phyloP scores from a whole-genome alignment of 2,888 invertebrate species.

The Sycophila texana region DNA sequence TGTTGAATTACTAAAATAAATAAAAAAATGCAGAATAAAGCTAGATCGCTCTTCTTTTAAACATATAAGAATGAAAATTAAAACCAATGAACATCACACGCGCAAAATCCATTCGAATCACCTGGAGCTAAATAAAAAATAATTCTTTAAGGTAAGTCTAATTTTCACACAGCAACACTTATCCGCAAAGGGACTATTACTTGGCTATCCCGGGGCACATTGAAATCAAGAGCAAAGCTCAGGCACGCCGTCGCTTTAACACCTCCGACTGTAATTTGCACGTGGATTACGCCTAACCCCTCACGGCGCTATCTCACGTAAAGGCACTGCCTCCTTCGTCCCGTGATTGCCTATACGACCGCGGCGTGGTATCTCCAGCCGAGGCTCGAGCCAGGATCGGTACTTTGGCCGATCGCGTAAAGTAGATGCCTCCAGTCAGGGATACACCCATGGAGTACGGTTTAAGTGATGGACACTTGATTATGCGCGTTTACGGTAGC shows the following conservation, averaged over 20 bases:
- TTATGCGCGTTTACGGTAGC: no score
- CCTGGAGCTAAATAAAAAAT: background rate
- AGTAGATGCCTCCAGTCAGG: background rate
- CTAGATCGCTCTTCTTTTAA: no score
- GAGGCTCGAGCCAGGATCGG: background rate
- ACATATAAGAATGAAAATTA: no score
- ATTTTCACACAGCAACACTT: background rate
- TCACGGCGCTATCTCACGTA: slow-evolving; percentile 29
- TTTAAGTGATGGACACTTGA: no score
- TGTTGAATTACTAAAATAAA: no score
- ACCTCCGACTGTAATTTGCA: slow-evolving; percentile 17
- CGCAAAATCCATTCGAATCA: no score
- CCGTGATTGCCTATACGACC: background rate
- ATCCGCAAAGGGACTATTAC: background rate
- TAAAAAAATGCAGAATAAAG: no score
- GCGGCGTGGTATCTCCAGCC: background rate
- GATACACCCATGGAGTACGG: background rate
- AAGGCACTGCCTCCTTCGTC: background rate
- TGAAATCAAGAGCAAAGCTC: slow-evolving; percentile 4
- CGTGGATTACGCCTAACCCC: slow-evolving; percentile 1
- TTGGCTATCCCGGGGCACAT: no score
- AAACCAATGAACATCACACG: no score
- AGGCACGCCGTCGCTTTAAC: slow-evolving; percentile 6
- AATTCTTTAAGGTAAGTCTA: background rate
- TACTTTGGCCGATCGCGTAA: background rate